Percentiles rank a stretch among this genome's conserved stretches.
Conservation (phyloP, 2,888 invertebrate species). For the Apotomis betuletana region DNA sequence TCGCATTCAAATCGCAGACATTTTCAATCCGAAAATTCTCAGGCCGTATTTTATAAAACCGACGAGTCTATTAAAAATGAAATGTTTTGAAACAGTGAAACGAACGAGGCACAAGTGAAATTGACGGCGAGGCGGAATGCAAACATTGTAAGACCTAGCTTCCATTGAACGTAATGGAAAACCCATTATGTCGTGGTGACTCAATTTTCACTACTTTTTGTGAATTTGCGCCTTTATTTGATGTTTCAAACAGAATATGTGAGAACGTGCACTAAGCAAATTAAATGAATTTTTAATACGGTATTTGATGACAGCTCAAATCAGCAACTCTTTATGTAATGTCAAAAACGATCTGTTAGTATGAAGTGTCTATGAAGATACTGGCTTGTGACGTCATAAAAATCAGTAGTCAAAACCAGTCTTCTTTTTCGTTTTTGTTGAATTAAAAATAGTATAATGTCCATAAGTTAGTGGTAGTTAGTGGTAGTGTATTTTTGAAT, state of each 20-base stretch:
- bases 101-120: neutral
- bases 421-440: too few relatives aligned
- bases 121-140: neutral
- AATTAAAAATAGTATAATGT: too few relatives aligned
- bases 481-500: too few relatives aligned
- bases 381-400: too few relatives aligned
- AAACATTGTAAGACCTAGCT: slow-evolving; percentile 11
- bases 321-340: too few relatives aligned
- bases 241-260: neutral
- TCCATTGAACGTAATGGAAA: slow-evolving; percentile 17
- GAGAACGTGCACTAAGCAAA: too few relatives aligned
- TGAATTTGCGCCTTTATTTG: neutral
- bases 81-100: neutral
- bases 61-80: neutral
- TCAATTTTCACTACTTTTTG: neutral
- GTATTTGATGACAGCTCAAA: too few relatives aligned
- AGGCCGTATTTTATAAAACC: neutral
- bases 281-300: too few relatives aligned
- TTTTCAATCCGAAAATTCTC: neutral
- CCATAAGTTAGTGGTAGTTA: too few relatives aligned
- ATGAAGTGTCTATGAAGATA: too few relatives aligned
- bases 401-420: too few relatives aligned
- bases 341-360: too few relatives aligned
- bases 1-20: neutral
- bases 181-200: slow-evolving; percentile 11